Evolutionary conservation across 2,888 invertebrate species (phyloP), one percentile per base, ranked within the genome.

Genomic region (Drosophila tanythrix): DNA sequence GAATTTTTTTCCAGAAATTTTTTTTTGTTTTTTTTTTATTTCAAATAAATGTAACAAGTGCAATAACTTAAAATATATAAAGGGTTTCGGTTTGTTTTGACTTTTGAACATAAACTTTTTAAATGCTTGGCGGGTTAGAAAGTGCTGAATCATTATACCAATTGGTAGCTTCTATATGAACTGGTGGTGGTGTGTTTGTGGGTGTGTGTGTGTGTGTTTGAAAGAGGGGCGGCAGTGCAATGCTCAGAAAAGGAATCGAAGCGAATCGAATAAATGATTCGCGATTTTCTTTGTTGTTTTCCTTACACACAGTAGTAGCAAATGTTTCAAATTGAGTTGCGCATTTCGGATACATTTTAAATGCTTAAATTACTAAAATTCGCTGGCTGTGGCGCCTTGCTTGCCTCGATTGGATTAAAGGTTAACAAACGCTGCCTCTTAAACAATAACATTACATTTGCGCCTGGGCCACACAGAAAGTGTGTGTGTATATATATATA

Each of bases 321-420:
- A 51, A 55, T 61, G 46, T 52, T 52, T 61, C 46, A 57, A 43
- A 62, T 55, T 61, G 29, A 58, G 51, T 69, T 72, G 76, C 76
- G 76, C 76, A 83, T 70, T 76, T 79, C 64, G 53, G 46, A 70
- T 61, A 65, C 64, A 74, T 61, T 73, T 57, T 84, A 84, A 84
- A 87, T 87, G 84, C 84, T 82, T 84, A 84, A 79, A 84, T 80
- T 83, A 87, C 82, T 86, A 86, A 82, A 88, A 88, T 84, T 84
- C 79, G 82, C 79, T 82, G 85, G 81, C 85, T 84, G 75, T 81
- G 77, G 68, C 59, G 85, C 76, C 76, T 65, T 70, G 83, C 65
- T 62, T 82, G 88, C 83, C 85, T 88, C 84, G 68, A 55, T 70
- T 51, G 72, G 55, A 58, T 73, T 55, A 50, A 60, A 63, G 71